Conservation (phyloP, 1,140 invertebrate species). For the Aphaenogaster rudis region DNA sequence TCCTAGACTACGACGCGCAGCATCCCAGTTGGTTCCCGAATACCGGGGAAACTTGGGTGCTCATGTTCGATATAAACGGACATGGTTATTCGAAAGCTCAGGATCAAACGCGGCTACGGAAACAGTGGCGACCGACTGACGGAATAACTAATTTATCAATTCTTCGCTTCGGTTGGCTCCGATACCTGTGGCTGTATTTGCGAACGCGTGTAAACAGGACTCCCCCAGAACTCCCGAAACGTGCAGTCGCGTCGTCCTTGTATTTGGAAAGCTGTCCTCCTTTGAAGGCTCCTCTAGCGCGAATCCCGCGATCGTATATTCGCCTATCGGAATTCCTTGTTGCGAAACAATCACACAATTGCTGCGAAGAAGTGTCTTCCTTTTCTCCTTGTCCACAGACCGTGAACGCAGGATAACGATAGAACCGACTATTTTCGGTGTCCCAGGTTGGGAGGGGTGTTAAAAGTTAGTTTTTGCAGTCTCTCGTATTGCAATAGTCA, state of each 20-base stretch:
- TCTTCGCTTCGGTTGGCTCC: slow-evolving; percentile 86
- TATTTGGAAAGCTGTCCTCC: slow-evolving; percentile 66
- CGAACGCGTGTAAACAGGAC: slow-evolving; percentile 83
- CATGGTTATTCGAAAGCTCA: slow-evolving; percentile 80
- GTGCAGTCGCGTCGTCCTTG: slow-evolving; percentile 67
- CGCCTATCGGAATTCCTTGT: slow-evolving; percentile 12
- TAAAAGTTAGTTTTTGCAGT: slow-evolving; percentile 23
- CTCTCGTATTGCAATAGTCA: slow-evolving; percentile 14
- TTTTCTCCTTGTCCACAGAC: background rate
- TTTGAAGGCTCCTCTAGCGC: slow-evolving; percentile 29
- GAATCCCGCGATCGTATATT: slow-evolving; percentile 15
- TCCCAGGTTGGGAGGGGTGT: background rate
- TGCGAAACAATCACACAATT: background rate
- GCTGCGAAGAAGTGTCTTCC: background rate
- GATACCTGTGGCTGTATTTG: slow-evolving; percentile 84
- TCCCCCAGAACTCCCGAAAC: slow-evolving; percentile 61
- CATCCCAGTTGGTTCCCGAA: background rate
- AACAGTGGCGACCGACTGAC: slow-evolving; percentile 82
- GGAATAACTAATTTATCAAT: slow-evolving; percentile 88
- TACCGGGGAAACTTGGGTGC: slow-evolving; percentile 14
- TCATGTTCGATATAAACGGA: slow-evolving; percentile 76
- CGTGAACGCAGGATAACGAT: background rate
- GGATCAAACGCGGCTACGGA: slow-evolving; percentile 80
- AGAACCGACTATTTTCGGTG: background rate
- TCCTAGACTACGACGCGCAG: background rate